Conservation (phyloP, 2,888 invertebrate species). For the Scaptomyza parva region DNA sequence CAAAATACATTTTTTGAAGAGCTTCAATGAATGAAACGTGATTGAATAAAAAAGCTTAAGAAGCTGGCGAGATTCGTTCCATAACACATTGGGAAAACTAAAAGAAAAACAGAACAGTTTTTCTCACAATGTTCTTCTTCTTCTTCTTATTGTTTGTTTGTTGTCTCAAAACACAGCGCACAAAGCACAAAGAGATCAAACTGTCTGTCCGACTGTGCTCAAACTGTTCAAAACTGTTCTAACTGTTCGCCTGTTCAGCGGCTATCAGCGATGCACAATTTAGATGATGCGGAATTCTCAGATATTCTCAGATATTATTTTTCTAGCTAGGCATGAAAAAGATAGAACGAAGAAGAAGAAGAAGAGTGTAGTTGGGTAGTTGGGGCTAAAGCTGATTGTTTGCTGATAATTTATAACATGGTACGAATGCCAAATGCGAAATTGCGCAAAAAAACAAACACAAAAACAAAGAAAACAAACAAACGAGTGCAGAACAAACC, state of each 20-base stretch:
- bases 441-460: slow-evolving; percentile 5
- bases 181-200: slow-evolving; percentile 9
- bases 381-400: slow-evolving; percentile 59
- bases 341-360: background rate
- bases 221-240: no score
- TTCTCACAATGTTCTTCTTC: no score
- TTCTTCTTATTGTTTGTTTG: background rate
- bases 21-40: no score
- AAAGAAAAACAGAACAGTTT: no score
- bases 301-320: slow-evolving; percentile 17
- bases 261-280: slow-evolving; percentile 58
- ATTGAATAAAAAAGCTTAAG: no score
- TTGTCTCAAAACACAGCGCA: slow-evolving; percentile 14
- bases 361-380: background rate
- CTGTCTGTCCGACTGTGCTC: no score
- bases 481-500: background rate
- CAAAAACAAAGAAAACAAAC: slow-evolving; percentile 2
- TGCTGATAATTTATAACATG: slow-evolving; percentile 80
- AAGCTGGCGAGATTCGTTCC: no score
- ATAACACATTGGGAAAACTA: no score
- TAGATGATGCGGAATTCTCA: slow-evolving; percentile 52
- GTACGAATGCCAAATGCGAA: slow-evolving; percentile 69
- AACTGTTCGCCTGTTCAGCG: background rate
- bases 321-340: background rate
- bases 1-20: no score